Evolutionary conservation across 2,797 vertebrate species (phyloP), one percentile per base, ranked within the genome.

Genomic region (Yasuhikotakia modesta): DNA sequence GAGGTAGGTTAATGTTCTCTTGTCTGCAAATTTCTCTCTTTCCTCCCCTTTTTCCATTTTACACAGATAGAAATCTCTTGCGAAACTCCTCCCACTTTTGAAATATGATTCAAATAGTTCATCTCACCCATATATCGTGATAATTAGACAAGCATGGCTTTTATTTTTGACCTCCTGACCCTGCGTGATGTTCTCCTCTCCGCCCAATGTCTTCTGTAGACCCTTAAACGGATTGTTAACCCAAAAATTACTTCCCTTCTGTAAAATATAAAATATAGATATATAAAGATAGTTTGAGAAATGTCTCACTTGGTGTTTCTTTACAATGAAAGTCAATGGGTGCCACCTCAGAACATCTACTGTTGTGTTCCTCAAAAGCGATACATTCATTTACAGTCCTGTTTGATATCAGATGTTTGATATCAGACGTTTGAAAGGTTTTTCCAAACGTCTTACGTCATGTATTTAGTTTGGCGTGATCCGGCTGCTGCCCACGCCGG

Each of bases 1-100:
- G 91, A 95, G 94, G 97, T 99, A 88, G 88, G 88, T 39, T 30
- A 12, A n/a, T 16, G 0, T 12, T 2, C 21, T 7, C 13, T 43
- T 14, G 19, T 69, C 30, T 17, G 10, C 8, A 35, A n/a, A 19
- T 78, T 24, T 60, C 57, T 71, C 68, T 79, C 14, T 1, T 14
- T 61, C 53, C 53, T 46, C 55, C 32, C 22, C 19, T 39, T 19
- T n/a, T n/a, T 65, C 6, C 17, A 17, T 61, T 32, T 61, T 1
- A 4, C 53, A 58, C n/a, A n/a, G n/a, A n/a, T n/a, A n/a, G n/a
- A n/a, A n/a, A n/a, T n/a, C n/a, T n/a, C n/a, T n/a, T n/a, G n/a
- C n/a, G n/a, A n/a, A n/a, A n/a, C n/a, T n/a, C n/a, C n/a, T n/a
- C 57, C 32, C n/a, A 13, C 22, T 21, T 61, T 3, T 16, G 12